Evolutionary conservation across 1,140 invertebrate species (phyloP).

Genomic region (Aplysia californica): DNA sequence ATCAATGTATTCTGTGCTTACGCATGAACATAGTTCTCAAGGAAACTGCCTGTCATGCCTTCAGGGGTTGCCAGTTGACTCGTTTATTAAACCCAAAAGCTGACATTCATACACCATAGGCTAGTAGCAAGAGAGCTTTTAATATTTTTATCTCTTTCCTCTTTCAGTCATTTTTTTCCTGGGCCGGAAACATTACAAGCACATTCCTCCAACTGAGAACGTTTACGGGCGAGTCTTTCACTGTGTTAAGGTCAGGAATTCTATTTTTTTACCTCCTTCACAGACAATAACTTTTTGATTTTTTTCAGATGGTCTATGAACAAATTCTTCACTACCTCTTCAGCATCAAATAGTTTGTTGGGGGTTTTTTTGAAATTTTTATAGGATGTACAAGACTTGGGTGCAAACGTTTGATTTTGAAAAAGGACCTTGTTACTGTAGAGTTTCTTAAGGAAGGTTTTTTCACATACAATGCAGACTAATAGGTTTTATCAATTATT

Average conservation of each 20-base stretch:
- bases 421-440: too few species aligned
- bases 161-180: constrained; percentile 80
- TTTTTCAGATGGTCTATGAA: background rate
- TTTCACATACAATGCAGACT: too few species aligned
- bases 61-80: background rate
- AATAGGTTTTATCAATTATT: too few species aligned
- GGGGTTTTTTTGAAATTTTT: background rate
- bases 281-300: too few species aligned
- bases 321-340: too few species aligned
- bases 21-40: background rate
- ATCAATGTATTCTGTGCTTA: background rate
- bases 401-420: background rate
- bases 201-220: constrained; percentile 85
- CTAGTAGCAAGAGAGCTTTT: background rate
- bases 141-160: background rate
- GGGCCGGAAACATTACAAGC: constrained; percentile 82
- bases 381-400: background rate
- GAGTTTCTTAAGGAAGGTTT: too few species aligned
- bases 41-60: background rate
- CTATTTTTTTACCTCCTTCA: background rate
- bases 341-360: too few species aligned
- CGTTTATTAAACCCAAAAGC: background rate
- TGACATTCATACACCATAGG: background rate
- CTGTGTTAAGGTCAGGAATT: constrained; percentile 71
- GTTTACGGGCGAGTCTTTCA: constrained; percentile 81